Evolutionary conservation across 2,888 invertebrate species (phyloP), one percentile per base, ranked within the genome.

Genomic region (Pomacea canaliculata): DNA sequence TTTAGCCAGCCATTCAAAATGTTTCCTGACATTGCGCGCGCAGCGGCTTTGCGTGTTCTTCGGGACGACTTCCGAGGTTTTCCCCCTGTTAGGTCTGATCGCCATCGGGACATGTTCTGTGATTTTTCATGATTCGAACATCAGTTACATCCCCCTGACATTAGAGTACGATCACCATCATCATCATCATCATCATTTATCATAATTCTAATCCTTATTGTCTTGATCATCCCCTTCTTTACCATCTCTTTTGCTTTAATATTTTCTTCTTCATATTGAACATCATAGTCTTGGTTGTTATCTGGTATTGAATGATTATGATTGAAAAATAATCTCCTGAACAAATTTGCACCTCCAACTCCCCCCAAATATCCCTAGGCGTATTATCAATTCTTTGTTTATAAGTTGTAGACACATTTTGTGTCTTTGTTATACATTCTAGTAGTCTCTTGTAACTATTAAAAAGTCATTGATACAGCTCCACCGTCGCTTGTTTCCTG

Each of bases 101-200:
- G 63, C 10, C 7, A 7, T 12, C 10, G 12, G 27, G 63, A 63
- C 16, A 12, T 12, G 10, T 12, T 63, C 12, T 19, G 1, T 19
- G 63, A 23, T n/a, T 19, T n/a, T 9, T 63, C 63, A 19, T 19
- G 5, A 63, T 23, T 27, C 27, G 4, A 12, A 56, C 51, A 56
- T 56, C 51, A 56, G 51, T 16, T 56, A 23, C 12, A 16, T 63
- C 10, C 19, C 12, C 63, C 16, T 63, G 63, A 63, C 10, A 27
- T 19, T n/a, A 23, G n/a, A 7, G 7, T 27, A 68, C 27, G 3
- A 13, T 10, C 13, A 68, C 12, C 19, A 27, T 67, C 51, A 13
- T 51, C 70, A 56, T 70, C 70, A 56, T 70, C 70, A 70, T 70
- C 70, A 70, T 70, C 70, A 49, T 70, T 70, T 51, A 56, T 70